Evolutionary conservation across 2,888 invertebrate genomes (phyloP).

Genomic region (Sarcophaga variegata): DNA sequence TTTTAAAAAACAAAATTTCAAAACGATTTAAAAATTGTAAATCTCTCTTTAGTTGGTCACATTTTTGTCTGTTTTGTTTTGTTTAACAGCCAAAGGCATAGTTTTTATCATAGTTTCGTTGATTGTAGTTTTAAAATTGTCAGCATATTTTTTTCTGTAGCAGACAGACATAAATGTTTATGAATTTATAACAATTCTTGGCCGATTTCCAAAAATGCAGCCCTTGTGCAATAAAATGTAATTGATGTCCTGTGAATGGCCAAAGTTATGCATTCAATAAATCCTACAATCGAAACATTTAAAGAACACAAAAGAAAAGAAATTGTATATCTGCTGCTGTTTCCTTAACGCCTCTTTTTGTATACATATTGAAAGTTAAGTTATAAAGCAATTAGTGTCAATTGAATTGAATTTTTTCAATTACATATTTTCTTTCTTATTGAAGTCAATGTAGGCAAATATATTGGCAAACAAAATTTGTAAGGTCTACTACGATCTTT

Average conservation of each 20-base stretch:
- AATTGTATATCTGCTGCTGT: not conserved
- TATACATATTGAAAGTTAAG: too few species aligned
- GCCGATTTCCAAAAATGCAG: slow-evolving; percentile 21
- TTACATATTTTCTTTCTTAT: too few species aligned
- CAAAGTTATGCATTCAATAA: slow-evolving; percentile 38
- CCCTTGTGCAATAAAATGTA: slow-evolving; percentile 29
- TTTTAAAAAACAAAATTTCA: not conserved
- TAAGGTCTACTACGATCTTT: too few species aligned
- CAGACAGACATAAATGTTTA: slow-evolving; percentile 21
- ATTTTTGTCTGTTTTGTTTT: not conserved
- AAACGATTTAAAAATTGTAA: not conserved
- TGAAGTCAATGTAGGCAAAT: too few species aligned
- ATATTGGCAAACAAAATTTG: too few species aligned
- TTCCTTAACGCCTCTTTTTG: too few species aligned
- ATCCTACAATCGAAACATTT: slow-evolving; percentile 26
- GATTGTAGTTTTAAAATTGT: slow-evolving; percentile 7
- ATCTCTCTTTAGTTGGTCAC: not conserved
- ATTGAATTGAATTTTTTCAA: too few species aligned
- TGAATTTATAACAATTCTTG: slow-evolving; percentile 38
- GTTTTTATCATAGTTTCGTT: slow-evolving; percentile 11
- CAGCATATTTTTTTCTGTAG: slow-evolving; percentile 25
- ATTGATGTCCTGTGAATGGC: slow-evolving; percentile 43
- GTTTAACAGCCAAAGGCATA: slow-evolving; percentile 1
- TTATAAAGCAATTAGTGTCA: too few species aligned
- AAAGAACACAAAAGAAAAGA: not conserved